These are phyloP conservation scores for Aphrophora alni DNA, from an alignment of 2,888 invertebrate species.

Conservation along the genomic window DNA sequence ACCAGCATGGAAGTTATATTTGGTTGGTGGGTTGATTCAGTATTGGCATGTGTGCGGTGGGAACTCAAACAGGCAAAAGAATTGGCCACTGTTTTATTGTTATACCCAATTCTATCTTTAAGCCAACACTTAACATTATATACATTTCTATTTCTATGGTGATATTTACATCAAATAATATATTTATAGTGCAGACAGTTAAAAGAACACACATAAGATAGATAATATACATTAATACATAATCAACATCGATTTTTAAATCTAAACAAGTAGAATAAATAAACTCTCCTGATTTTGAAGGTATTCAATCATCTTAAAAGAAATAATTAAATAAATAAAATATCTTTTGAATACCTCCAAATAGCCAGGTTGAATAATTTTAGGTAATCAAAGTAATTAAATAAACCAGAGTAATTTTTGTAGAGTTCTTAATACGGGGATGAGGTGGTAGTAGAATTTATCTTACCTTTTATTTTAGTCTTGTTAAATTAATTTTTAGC, in stretches of 20 bases:
- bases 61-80: not conserved
- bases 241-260: not conserved
- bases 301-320: too few relatives aligned
- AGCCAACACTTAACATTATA: not conserved
- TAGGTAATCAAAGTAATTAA: too few relatives aligned
- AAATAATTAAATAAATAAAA: too few relatives aligned
- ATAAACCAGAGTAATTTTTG: too few relatives aligned
- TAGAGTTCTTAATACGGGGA: too few relatives aligned
- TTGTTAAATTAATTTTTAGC: too few relatives aligned
- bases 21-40: not conserved
- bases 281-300: too few relatives aligned
- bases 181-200: not conserved
- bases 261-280: too few relatives aligned
- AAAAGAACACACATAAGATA: not conserved
- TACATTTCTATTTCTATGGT: not conserved
- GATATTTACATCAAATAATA: not conserved
- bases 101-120: not conserved
- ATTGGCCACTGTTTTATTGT: not conserved
- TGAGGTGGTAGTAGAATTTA: too few relatives aligned
- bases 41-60: not conserved
- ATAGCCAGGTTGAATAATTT: too few relatives aligned
- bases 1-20: not conserved
- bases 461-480: too few relatives aligned
- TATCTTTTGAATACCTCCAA: too few relatives aligned
- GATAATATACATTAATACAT: not conserved